A percentile compares a stretch with the other conserved stretches of the same genome.
These are phyloP conservation scores for Caenorhabditis latens DNA, from an alignment of 1,140 invertebrate genomes.

Conservation along the genomic window DNA sequence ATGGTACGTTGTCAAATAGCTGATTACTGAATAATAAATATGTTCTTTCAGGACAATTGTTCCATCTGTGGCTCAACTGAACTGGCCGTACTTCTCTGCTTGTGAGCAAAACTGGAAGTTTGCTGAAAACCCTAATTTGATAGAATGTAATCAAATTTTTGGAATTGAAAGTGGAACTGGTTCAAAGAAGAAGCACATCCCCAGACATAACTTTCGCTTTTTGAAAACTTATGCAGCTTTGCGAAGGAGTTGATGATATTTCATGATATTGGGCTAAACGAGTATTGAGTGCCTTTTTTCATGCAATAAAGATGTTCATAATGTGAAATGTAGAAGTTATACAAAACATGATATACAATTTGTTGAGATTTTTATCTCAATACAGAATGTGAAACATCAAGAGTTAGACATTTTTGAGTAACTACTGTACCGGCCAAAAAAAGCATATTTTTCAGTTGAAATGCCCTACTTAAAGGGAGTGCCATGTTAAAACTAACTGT, in stretches of 20 bases:
- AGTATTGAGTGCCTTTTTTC: neutral
- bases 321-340: too few species aligned
- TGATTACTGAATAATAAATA: neutral
- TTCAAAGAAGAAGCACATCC: neutral
- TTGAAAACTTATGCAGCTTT: slow-evolving; percentile 15
- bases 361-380: too few species aligned
- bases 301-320: too few species aligned
- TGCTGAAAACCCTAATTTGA: slow-evolving; percentile 21
- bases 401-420: too few species aligned
- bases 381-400: too few species aligned
- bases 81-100: slow-evolving; percentile 31
- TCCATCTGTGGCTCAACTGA: slow-evolving; percentile 15
- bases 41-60: slow-evolving; percentile 17
- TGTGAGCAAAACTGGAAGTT: slow-evolving; percentile 47
- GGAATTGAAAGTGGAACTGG: neutral
- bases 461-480: too few species aligned
- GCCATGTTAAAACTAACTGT: too few species aligned
- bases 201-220: slow-evolving; percentile 14
- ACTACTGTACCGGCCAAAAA: too few species aligned
- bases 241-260: neutral
- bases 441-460: too few species aligned
- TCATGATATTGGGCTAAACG: neutral
- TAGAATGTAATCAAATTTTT: slow-evolving; percentile 32
- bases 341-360: too few species aligned
- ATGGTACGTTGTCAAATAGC: neutral